Percentiles rank a stretch among this genome's conserved stretches.
phyloP scores from a whole-genome alignment of 2,888 invertebrate species.

The Drosophila fungiperda region DNA sequence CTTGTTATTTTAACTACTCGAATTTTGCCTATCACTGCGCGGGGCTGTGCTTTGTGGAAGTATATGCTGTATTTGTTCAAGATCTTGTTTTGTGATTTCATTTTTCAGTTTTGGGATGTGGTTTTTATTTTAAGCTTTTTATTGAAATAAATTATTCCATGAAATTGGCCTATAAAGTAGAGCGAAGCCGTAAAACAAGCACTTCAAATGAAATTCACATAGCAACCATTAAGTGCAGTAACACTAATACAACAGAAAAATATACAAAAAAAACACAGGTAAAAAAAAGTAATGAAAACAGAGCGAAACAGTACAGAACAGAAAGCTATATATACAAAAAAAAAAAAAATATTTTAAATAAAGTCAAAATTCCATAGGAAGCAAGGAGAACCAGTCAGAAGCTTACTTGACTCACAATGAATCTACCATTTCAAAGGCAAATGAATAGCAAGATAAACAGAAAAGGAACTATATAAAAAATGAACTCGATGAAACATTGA shows the following conservation, averaged over 20 bases:
- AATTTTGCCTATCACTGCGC: slow-evolving; percentile 1
- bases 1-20: slow-evolving; percentile 33
- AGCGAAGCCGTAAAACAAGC: slow-evolving; percentile 52
- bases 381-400: slow-evolving; percentile 10
- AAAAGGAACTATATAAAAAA: slow-evolving; percentile 37
- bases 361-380: slow-evolving; percentile 70
- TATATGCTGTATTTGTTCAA: slow-evolving; percentile 46
- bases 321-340: slow-evolving; percentile 22
- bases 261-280: slow-evolving; percentile 17
- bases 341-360: slow-evolving; percentile 68
- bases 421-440: slow-evolving; percentile 61
- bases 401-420: slow-evolving; percentile 32
- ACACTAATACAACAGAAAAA: slow-evolving; percentile 43
- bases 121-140: slow-evolving; percentile 44
- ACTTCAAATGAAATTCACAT: slow-evolving; percentile 54
- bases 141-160: slow-evolving; percentile 66
- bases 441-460: slow-evolving; percentile 51
- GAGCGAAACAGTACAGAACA: slow-evolving; percentile 2
- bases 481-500: neutral
- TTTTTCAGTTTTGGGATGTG: slow-evolving; percentile 35
- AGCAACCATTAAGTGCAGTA: slow-evolving; percentile 66
- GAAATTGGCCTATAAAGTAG: slow-evolving; percentile 73
- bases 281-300: slow-evolving; percentile 18
- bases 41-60: slow-evolving; percentile 7
- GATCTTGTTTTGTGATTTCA: slow-evolving; percentile 30